Evolutionary conservation across 2,888 invertebrate genomes (phyloP).

Genomic region (Mactromeris polynyma): DNA sequence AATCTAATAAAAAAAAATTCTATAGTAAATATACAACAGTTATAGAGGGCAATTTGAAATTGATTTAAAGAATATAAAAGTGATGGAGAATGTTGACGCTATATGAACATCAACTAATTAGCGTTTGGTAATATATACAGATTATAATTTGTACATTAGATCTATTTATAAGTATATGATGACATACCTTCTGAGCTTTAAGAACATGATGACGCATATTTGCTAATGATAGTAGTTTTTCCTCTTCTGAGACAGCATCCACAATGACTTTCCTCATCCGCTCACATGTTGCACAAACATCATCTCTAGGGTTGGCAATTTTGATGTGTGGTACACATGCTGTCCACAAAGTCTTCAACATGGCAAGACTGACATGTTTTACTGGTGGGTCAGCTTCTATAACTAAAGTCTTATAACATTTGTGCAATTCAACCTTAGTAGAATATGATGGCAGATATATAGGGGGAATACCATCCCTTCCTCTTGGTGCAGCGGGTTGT

Average conservation of each 20-base stretch:
- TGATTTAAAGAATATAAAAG: no score
- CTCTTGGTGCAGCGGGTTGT: no score
- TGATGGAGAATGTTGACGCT: no score
- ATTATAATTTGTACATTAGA: no score
- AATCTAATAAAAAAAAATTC: no score
- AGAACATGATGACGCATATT: not conserved
- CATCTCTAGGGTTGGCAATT: not conserved
- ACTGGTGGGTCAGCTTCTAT: not conserved
- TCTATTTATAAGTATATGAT: no score
- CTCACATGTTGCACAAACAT: not conserved
- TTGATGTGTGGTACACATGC: not conserved
- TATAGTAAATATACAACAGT: no score
- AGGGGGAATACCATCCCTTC: no score
- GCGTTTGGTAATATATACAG: no score
- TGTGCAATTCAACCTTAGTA: not conserved
- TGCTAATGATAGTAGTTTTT: not conserved
- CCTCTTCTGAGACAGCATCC: not conserved
- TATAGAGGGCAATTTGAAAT: no score
- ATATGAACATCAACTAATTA: no score
- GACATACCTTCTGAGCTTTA: not conserved
- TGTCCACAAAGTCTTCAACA: not conserved
- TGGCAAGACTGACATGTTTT: not conserved
- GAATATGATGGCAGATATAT: no score
- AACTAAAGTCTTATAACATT: not conserved
- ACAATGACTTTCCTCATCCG: not conserved